phyloP scores from a whole-genome alignment of 2,888 invertebrate genomes.

The Cantharis nigra region DNA sequence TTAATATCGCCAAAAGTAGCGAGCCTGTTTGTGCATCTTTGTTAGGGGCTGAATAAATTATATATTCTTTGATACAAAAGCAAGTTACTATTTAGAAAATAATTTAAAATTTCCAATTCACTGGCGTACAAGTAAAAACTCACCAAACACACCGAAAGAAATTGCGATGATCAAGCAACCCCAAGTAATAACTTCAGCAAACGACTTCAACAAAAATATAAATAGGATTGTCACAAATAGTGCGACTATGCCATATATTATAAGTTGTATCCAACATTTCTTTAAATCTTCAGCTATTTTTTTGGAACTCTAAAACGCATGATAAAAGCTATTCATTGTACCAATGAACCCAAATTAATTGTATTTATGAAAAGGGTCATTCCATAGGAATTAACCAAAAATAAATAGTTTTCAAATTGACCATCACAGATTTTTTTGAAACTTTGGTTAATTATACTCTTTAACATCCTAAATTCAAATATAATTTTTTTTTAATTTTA shows the following conservation, averaged over 20 bases:
- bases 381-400: no score
- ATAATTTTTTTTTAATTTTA: no score
- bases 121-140: not conserved
- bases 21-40: no score
- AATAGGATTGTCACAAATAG: slow-evolving; percentile 82
- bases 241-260: slow-evolving; percentile 68
- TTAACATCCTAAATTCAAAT: no score
- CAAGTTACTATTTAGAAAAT: slow-evolving; percentile 40
- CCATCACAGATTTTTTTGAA: no score
- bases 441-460: no score
- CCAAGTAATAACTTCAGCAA: slow-evolving; percentile 89
- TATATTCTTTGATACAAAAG: slow-evolving; percentile 38
- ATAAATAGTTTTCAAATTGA: no score
- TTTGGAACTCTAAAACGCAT: slow-evolving; percentile 64
- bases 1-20: slow-evolving; percentile 70
- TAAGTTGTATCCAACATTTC: slow-evolving; percentile 71
- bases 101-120: not conserved
- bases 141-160: slow-evolving; percentile 69
- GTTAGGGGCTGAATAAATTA: no score
- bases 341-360: no score
- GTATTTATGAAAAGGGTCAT: no score
- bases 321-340: no score
- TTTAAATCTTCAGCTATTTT: slow-evolving; percentile 80
- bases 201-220: slow-evolving; percentile 85
- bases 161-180: slow-evolving; percentile 71